phyloP scores from a whole-genome alignment of 2,888 invertebrate genomes.

The Melinopterus prodromus region DNA sequence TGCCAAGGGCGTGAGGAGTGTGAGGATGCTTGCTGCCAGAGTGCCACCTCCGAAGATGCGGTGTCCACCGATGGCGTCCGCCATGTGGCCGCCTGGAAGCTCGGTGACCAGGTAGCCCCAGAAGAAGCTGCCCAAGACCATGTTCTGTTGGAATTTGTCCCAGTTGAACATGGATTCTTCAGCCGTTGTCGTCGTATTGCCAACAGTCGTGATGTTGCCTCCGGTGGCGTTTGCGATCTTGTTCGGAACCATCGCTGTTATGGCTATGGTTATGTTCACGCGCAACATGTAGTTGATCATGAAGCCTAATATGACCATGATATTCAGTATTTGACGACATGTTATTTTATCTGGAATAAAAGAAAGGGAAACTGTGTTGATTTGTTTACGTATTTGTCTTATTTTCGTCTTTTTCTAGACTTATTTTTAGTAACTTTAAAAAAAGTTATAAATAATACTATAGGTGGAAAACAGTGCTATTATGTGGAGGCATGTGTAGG shows the following conservation, averaged over 20 bases:
- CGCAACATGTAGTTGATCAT: conserved; percentile 91
- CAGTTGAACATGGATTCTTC: conserved; percentile 70
- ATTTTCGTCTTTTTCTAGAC: not conserved
- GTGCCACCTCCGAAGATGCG: conserved; percentile 88
- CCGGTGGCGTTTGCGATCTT: conserved; percentile 40
- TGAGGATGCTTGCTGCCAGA: conserved; percentile 80
- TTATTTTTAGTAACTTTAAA: too few species aligned
- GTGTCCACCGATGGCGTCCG: conserved; percentile 83
- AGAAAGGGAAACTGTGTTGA: not conserved
- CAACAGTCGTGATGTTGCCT: conserved; percentile 39
- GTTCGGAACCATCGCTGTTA: conserved; percentile 78
- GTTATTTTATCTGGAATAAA: conserved; percentile 71
- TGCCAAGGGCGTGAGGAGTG: conserved; percentile 81
- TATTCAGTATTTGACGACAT: conserved; percentile 83
- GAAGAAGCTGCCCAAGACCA: conserved; percentile 87
- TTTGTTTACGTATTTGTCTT: not conserved
- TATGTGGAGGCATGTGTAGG: too few species aligned
- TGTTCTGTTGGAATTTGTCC: conserved; percentile 81
- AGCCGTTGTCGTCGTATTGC: conserved; percentile 23
- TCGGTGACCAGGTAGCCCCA: conserved; percentile 93
- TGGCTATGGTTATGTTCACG: conserved; percentile 86
- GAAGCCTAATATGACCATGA: conserved; percentile 87
- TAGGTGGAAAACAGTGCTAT: too few species aligned
- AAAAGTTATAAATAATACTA: too few species aligned
- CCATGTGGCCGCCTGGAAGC: conserved; percentile 86